phyloP scores from a whole-genome alignment of 1,140 invertebrate genomes.

The Periplaneta americana region DNA sequence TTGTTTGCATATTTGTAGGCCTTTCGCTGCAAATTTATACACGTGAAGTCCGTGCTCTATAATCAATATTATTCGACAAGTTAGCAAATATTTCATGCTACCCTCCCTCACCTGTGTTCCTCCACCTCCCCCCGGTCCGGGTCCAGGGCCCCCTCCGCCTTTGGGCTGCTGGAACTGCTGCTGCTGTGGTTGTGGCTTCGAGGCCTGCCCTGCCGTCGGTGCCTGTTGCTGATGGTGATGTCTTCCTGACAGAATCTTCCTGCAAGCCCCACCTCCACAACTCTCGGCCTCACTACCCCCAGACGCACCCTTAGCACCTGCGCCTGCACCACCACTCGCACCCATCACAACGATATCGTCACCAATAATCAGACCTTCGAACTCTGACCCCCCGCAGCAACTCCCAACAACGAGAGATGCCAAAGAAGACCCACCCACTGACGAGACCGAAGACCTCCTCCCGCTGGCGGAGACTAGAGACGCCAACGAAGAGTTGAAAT shows the following conservation, averaged over 20 bases:
- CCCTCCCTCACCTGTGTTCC: background rate
- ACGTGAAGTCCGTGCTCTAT: no score
- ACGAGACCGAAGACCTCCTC: background rate
- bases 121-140: background rate
- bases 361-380: background rate
- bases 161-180: background rate
- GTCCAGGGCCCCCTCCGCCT: background rate
- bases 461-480: background rate
- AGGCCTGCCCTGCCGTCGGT: background rate
- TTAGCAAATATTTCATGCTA: no score
- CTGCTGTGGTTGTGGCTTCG: background rate
- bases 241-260: slow-evolving; percentile 3
- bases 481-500: background rate
- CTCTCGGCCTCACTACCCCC: background rate
- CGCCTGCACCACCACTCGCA: background rate
- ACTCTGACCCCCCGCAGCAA: background rate
- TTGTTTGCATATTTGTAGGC: no score
- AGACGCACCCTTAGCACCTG: background rate
- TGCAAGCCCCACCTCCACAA: slow-evolving; percentile 16
- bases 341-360: background rate
- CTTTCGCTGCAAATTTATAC: no score
- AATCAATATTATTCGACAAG: no score
- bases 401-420: background rate
- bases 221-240: slow-evolving; percentile 4
- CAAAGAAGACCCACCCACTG: background rate